These are phyloP conservation scores for Palythoa grandiflora DNA, from an alignment of 92 coral and sea anemone genomes.

Conservation along the genomic window DNA sequence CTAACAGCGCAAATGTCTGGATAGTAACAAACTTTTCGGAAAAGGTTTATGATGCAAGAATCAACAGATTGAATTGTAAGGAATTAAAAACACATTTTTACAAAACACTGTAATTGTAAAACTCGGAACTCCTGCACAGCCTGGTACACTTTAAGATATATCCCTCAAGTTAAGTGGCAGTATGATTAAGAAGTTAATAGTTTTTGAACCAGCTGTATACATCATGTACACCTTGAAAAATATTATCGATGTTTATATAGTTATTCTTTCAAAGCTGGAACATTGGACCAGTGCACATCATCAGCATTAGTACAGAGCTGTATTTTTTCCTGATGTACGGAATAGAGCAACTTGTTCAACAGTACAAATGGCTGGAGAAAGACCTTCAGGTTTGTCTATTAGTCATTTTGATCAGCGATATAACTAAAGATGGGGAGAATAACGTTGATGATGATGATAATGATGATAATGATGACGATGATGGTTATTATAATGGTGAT, in stretches of 20 bases:
- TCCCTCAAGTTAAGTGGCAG: too few species aligned
- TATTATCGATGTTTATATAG: not conserved
- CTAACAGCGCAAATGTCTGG: not conserved
- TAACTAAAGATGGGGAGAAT: not conserved
- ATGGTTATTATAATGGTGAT: not conserved
- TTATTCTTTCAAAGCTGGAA: constrained; percentile 80
- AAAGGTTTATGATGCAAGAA: too few species aligned
- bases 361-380: constrained; percentile 86
- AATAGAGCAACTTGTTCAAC: constrained; percentile 84
- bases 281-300: constrained; percentile 94
- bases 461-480: not conserved
- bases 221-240: too few species aligned
- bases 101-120: too few species aligned
- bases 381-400: constrained; percentile 85
- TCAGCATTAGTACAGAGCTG: constrained; percentile 94
- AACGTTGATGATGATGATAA: not conserved
- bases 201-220: too few species aligned
- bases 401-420: constrained; percentile 7
- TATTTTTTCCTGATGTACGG: constrained; percentile 85
- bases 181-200: too few species aligned
- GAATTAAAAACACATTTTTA: too few species aligned
- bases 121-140: too few species aligned
- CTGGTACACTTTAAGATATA: too few species aligned
- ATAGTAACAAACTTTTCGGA: too few species aligned
- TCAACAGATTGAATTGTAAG: too few species aligned